A percentile compares a stretch with the other conserved stretches of the same genome.
Evolutionary conservation across 2,797 vertebrate genomes (phyloP).

Genomic region (Lepilemur septentrionalis): DNA sequence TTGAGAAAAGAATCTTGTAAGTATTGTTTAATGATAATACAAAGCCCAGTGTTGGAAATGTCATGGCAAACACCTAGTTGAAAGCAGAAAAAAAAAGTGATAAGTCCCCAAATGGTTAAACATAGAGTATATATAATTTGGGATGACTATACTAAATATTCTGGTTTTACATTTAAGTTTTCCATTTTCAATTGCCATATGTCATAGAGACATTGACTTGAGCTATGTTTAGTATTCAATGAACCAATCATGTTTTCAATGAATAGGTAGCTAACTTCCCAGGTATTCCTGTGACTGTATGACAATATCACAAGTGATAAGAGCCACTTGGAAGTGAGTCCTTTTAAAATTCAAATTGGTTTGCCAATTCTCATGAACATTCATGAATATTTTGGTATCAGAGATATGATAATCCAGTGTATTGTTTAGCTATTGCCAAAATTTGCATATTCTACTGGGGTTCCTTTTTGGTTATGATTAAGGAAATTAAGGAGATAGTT

Average conservation of each 20-base stretch:
- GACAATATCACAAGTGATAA: background rate
- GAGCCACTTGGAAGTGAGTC: background rate
- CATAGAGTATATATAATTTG: background rate
- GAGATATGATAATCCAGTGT: background rate
- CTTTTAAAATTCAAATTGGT: background rate
- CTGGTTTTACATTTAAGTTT: constrained; percentile 21
- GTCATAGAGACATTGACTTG: background rate
- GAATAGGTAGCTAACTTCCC: background rate
- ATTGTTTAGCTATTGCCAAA: constrained; percentile 18
- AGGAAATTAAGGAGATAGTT: constrained; percentile 11
- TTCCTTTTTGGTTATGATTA: background rate
- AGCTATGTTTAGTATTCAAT: background rate
- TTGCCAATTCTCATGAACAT: background rate
- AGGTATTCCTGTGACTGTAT: background rate
- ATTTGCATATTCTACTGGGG: background rate
- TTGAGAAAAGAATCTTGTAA: background rate
- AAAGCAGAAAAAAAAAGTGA: background rate
- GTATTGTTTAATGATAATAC: background rate
- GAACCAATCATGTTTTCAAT: constrained; percentile 14
- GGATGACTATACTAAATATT: background rate
- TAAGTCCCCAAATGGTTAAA: constrained; percentile 1
- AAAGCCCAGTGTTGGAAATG: constrained; percentile 36
- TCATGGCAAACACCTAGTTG: background rate
- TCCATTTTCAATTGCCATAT: constrained; percentile 1
- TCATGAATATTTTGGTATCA: constrained; percentile 24